phyloP scores from a whole-genome alignment of 2,113 vertebrate genomes.

The Recurvirostra avosetta region DNA sequence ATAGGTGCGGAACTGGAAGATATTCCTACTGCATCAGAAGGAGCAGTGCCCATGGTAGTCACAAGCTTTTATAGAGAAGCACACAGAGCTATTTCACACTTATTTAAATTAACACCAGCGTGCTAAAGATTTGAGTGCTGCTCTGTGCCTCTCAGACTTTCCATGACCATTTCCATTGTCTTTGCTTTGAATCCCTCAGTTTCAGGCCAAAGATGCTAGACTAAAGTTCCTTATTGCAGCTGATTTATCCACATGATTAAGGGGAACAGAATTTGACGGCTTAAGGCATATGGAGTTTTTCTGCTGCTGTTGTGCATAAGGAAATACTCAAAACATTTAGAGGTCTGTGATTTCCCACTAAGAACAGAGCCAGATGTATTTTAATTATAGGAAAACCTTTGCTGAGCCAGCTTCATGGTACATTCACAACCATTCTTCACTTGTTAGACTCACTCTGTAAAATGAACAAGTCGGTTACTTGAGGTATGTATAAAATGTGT shows the following conservation, averaged over 20 bases:
- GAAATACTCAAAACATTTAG: not conserved
- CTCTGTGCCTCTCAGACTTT: not conserved
- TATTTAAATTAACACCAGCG: not conserved
- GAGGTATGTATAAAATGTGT: not conserved
- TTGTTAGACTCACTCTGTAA: not conserved
- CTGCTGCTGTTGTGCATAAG: not conserved
- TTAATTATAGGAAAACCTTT: constrained; percentile 10
- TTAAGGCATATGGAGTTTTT: not conserved
- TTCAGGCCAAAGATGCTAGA: not conserved
- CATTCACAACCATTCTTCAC: not conserved
- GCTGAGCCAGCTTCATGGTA: not conserved
- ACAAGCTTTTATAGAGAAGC: not conserved
- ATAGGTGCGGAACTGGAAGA: not conserved
- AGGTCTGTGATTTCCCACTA: not conserved
- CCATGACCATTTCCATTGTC: not conserved
- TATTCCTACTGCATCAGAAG: not conserved
- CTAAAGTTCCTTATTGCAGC: not conserved
- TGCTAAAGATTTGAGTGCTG: not conserved
- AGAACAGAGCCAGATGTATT: not conserved
- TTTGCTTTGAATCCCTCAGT: not conserved
- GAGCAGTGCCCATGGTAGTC: rapidly evolving
- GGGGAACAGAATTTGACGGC: not conserved
- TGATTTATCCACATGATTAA: not conserved
- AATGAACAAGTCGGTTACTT: not conserved
- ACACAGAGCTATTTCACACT: not conserved